These are phyloP conservation scores for Polydrusus tereticollis DNA, from an alignment of 2,888 invertebrate genomes.

Conservation along the genomic window DNA sequence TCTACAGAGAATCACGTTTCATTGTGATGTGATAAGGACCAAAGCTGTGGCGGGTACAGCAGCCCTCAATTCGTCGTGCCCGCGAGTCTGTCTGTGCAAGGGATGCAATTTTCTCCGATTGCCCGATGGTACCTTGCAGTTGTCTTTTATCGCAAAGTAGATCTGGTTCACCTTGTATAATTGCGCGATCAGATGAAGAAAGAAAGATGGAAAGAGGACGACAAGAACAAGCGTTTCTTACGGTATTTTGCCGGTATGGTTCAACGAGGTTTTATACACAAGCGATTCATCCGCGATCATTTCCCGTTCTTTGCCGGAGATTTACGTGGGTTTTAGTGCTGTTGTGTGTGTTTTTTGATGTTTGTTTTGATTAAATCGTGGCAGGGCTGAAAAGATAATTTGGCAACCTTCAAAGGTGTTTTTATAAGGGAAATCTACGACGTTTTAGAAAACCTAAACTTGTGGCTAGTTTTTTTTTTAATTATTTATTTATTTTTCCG, in stretches of 20 bases:
- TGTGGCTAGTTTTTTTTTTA: no score
- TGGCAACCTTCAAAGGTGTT: neutral
- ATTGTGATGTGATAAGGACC: no score
- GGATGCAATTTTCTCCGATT: no score
- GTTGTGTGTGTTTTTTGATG: neutral
- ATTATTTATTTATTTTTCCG: no score
- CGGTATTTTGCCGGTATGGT: constrained; percentile 24
- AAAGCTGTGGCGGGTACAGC: no score
- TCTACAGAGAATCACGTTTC: no score
- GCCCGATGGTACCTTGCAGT: no score
- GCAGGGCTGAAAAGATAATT: neutral
- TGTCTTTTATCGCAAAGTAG: neutral
- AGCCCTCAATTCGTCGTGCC: no score
- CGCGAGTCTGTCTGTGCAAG: no score
- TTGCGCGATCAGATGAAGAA: constrained; percentile 17
- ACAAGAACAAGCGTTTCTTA: constrained; percentile 7
- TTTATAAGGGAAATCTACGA: neutral
- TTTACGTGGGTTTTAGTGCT: neutral
- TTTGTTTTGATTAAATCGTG: no score
- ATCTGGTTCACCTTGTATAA: neutral
- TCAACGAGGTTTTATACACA: constrained; percentile 8
- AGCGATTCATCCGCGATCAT: neutral
- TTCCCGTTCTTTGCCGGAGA: neutral
- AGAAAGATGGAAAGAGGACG: constrained; percentile 20
- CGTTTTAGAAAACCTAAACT: no score